Percentiles rank a stretch among this genome's conserved stretches.
Conservation (phyloP, 2,888 invertebrate species). For the Limnephilus marmoratus region DNA sequence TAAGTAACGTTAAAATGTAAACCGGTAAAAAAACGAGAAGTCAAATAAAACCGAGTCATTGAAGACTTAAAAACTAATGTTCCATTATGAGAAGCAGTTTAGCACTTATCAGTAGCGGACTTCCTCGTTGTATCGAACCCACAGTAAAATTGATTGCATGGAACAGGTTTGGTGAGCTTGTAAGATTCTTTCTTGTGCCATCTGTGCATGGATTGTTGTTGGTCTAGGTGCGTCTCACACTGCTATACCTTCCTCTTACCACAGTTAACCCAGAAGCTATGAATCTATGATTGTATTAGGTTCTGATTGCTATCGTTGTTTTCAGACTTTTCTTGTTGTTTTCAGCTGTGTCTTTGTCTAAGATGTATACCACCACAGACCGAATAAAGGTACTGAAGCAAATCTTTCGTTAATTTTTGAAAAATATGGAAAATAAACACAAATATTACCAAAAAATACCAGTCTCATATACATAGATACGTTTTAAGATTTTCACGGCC, state of each 20-base stretch:
- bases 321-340: neutral
- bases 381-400: too few relatives aligned
- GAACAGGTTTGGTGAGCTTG: conserved; percentile 34
- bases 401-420: neutral
- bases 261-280: conserved; percentile 22
- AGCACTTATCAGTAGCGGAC: conserved; percentile 19
- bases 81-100: neutral
- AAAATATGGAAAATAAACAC: too few relatives aligned
- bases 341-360: neutral
- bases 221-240: neutral
- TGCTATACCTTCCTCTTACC: neutral
- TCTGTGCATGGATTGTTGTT: neutral
- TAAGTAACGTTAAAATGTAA: neutral
- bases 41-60: neutral
- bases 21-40: neutral
- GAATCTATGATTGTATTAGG: neutral
- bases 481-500: too few relatives aligned
- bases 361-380: neutral
- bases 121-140: conserved; percentile 23
- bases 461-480: too few relatives aligned
- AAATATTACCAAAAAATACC: too few relatives aligned
- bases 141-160: conserved; percentile 17
- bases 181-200: neutral
- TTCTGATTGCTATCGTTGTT: conserved; percentile 5
- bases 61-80: neutral